These are phyloP conservation scores for Anisognathus igniventris DNA, from an alignment of 2,797 vertebrate genomes.

Conservation along the genomic window DNA sequence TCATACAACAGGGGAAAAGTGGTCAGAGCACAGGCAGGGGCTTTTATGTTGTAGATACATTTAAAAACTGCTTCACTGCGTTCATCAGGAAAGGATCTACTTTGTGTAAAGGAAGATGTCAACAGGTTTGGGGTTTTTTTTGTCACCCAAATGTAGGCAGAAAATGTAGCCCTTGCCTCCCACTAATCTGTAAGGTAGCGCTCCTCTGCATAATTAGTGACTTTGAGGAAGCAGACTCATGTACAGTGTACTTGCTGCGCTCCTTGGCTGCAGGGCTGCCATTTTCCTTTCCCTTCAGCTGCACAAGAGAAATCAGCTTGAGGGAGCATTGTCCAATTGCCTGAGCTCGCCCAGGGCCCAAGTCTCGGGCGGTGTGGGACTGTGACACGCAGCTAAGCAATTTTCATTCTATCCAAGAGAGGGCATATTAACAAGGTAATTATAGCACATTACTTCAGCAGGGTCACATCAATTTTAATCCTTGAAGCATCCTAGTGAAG, in stretches of 20 bases:
- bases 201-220: neutral
- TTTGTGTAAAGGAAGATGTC: neutral
- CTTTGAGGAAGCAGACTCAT: neutral
- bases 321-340: neutral
- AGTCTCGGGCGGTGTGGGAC: rapidly evolving
- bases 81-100: neutral
- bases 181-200: neutral
- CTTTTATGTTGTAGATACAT: neutral
- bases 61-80: neutral
- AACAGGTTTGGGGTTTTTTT: rapidly evolving
- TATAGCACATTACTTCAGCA: slow-evolving; percentile 48
- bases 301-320: neutral
- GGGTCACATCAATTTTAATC: slow-evolving; percentile 42
- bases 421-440: slow-evolving; percentile 55
- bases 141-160: neutral
- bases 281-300: neutral
- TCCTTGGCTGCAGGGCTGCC: neutral
- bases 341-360: neutral
- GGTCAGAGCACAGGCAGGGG: rapidly evolving
- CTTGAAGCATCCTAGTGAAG: slow-evolving; percentile 27
- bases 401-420: slow-evolving; percentile 35
- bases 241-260: neutral
- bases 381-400: neutral
- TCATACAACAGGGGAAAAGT: neutral
- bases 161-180: neutral